Base-by-base conservation (phyloP, 2,113 vertebrate species). In the Gopherus flavomarginatus region DNA sequence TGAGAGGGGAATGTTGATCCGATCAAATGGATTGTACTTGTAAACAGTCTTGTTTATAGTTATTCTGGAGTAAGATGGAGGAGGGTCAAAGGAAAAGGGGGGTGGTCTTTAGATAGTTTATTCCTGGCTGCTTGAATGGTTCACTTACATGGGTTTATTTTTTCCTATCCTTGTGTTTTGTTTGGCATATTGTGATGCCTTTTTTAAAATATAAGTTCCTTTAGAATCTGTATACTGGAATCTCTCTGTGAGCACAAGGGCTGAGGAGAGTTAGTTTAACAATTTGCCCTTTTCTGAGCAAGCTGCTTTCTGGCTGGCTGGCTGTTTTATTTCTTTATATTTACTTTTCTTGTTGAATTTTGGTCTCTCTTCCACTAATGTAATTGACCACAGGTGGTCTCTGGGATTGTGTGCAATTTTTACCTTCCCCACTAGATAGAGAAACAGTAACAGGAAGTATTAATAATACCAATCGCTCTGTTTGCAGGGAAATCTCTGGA, bases 401-500 rank as follows among this genome's bases (percentile, higher is more conserved):
- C 9, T 62, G 1, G 81, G 69, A 53, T 16, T 52, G 91, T 91
- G 77, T 8, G 2, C 69, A 27, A 11, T 8, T 22, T 69, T 69
- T 54, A 65, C 50, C 42, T 87, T 54, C 38, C 57, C 44, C 90
- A 26, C 5, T 5, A 11, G 84, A 56, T 11, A 69, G 47, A 5
- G 31, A 81, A 85, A 81, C 44, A 27, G 5, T 3, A 47, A 38
- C 59, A 86, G 26, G 3, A 82, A 54, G 22, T 78, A 24, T 54
- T 90, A 26, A 54, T 49, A 59, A 6, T 4, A 5, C 50, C 42
- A 72, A 1, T 88, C 42, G 22, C 52, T 94, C 79, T 93, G 13
- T 57, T 88, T 92, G 78, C 90, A 98, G 97, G 97, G 31, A 95
- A 84, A 89, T 88, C 98, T 54, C 96, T 96, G 0, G 87, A 98